These are phyloP conservation scores for Oryzaephilus surinamensis DNA, from an alignment of 1,140 invertebrate genomes.

Conservation along the genomic window DNA sequence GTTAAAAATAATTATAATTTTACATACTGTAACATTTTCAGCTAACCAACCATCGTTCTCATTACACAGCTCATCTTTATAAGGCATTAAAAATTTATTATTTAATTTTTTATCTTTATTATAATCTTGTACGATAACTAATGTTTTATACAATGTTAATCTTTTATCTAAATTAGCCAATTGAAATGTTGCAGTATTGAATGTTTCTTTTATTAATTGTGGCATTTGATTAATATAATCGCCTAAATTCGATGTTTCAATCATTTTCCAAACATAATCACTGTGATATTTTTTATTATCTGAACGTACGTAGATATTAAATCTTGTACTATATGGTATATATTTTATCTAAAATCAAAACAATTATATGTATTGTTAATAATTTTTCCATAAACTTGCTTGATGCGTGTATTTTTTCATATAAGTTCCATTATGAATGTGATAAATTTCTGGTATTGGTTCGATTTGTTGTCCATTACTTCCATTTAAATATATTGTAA, in stretches of 20 bases:
- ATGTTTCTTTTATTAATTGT: slow-evolving; percentile 14
- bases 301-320: slow-evolving; percentile 20
- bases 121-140: slow-evolving; percentile 22
- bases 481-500: slow-evolving; percentile 24
- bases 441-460: slow-evolving; percentile 18
- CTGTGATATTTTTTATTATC: slow-evolving; percentile 21
- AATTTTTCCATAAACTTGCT: slow-evolving; percentile 11
- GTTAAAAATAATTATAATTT: slow-evolving; percentile 17
- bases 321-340: slow-evolving; percentile 20
- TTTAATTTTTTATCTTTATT: slow-evolving; percentile 14
- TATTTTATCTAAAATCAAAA: slow-evolving; percentile 22
- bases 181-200: slow-evolving; percentile 16
- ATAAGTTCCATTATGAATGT: slow-evolving; percentile 17
- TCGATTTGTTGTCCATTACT: slow-evolving; percentile 16
- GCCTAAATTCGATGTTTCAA: slow-evolving; percentile 20
- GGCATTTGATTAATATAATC: slow-evolving; percentile 24
- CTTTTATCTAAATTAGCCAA: slow-evolving; percentile 17
- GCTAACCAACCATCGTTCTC: slow-evolving; percentile 6
- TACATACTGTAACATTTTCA: too few species aligned
- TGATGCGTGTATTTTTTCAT: slow-evolving; percentile 20
- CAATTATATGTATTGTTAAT: slow-evolving; percentile 4
- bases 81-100: slow-evolving; percentile 9
- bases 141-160: slow-evolving; percentile 16
- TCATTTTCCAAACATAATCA: slow-evolving; percentile 6
- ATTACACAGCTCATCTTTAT: too few species aligned